phyloP scores from a whole-genome alignment of 2,888 invertebrate genomes.

The Axea sp. region DNA sequence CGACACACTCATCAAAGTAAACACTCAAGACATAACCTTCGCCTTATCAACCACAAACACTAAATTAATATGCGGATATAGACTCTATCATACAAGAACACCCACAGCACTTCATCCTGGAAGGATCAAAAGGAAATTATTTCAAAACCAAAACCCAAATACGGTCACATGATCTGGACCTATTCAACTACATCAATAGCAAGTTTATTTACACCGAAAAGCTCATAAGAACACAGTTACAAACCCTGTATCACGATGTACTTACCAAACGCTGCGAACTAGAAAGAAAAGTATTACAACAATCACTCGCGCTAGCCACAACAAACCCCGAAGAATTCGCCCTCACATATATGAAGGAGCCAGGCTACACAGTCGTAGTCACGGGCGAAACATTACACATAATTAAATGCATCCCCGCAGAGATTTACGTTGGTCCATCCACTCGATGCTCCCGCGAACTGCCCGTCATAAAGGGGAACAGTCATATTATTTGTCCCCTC shows the following conservation, averaged over 20 bases:
- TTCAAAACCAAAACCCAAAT: neutral
- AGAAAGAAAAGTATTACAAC: neutral
- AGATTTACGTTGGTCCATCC: neutral
- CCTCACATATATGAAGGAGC: neutral
- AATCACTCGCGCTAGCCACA: neutral
- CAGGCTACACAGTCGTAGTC: neutral
- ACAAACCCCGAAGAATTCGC: neutral
- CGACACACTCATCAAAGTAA: too few species aligned
- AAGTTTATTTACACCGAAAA: slow-evolving; percentile 69
- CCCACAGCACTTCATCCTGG: too few species aligned
- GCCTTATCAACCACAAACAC: too few species aligned
- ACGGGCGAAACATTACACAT: neutral
- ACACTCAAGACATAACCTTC: too few species aligned
- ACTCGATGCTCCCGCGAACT: neutral
- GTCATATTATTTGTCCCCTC: neutral
- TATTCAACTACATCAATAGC: slow-evolving; percentile 64
- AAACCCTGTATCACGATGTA: slow-evolving; percentile 50
- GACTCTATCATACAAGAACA: too few species aligned
- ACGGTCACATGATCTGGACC: slow-evolving; percentile 48
- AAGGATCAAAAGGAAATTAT: too few species aligned
- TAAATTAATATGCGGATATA: too few species aligned
- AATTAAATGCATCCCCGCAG: neutral
- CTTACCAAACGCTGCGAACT: neutral
- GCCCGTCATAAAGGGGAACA: neutral
- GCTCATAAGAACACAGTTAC: slow-evolving; percentile 59